phyloP scores from a whole-genome alignment of 2,797 vertebrate genomes.

The Amazona finschi region DNA sequence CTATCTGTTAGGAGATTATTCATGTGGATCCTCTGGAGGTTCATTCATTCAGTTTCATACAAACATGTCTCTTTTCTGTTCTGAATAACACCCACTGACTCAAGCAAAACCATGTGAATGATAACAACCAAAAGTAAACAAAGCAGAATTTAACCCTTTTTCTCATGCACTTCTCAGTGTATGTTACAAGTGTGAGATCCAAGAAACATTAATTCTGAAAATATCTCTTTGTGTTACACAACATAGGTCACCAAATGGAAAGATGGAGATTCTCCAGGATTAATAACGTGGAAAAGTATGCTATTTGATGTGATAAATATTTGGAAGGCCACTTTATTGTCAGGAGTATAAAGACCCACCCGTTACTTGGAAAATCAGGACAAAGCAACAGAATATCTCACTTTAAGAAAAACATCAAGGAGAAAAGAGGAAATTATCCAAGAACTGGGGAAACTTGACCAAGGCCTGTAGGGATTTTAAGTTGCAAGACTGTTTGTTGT shows the following conservation, averaged over 20 bases:
- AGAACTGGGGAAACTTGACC: constrained; percentile 58
- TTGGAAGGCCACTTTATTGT: constrained; percentile 69
- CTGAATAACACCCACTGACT: background rate
- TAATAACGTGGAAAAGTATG: constrained; percentile 44
- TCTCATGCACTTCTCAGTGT: background rate
- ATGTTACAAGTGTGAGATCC: background rate
- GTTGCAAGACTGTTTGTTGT: constrained; percentile 63
- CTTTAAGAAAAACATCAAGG: constrained; percentile 67
- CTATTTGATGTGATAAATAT: constrained; percentile 69
- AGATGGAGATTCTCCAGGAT: constrained; percentile 56
- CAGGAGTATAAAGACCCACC: constrained; percentile 67
- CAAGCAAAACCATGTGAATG: background rate
- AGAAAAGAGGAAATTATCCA: constrained; percentile 62
- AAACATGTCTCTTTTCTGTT: background rate
- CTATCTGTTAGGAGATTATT: background rate
- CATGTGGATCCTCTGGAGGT: background rate
- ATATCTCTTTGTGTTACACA: background rate
- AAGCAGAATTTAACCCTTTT: background rate
- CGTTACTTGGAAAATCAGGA: constrained; percentile 68
- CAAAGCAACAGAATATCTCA: constrained; percentile 64
- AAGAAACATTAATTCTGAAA: constrained; percentile 3
- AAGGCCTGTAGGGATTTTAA: constrained; percentile 54
- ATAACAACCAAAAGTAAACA: background rate
- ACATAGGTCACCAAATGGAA: constrained; percentile 43
- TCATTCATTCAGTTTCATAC: background rate